phyloP scores from a whole-genome alignment of 2,113 vertebrate species.

The Pseudorhombus dupliciocellatus region DNA sequence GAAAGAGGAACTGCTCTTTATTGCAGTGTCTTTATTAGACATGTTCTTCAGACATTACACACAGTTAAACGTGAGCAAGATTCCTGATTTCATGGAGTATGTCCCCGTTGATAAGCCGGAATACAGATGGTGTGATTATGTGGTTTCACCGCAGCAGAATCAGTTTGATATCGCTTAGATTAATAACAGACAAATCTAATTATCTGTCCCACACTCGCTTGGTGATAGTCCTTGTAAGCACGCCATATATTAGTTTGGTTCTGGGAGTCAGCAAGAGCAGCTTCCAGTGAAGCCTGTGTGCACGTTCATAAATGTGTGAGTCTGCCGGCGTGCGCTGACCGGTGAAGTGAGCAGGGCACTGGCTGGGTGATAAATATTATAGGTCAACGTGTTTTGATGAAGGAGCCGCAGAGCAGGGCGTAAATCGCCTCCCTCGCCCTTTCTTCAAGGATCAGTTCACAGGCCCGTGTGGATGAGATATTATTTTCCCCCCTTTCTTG shows the following conservation, averaged over 20 bases:
- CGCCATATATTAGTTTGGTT: conserved; percentile 26
- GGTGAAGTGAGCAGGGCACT: conserved; percentile 48
- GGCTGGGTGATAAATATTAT: conserved; percentile 73
- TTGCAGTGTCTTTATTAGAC: conserved; percentile 73
- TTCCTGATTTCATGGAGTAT: conserved; percentile 60
- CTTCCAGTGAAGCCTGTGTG: conserved; percentile 1
- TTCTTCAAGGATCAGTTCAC: conserved; percentile 57
- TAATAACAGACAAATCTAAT: conserved; percentile 53
- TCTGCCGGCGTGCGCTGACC: conserved; percentile 32
- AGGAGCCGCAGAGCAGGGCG: conserved; percentile 50
- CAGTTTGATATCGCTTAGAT: conserved; percentile 48
- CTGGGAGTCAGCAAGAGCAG: background rate
- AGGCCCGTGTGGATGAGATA: conserved; percentile 50
- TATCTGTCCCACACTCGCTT: conserved; percentile 13
- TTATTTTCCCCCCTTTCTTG: conserved; percentile 52
- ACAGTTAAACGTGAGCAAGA: conserved; percentile 55
- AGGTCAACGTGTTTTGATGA: conserved; percentile 74
- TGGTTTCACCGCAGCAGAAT: conserved; percentile 20
- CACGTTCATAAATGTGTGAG: conserved; percentile 69
- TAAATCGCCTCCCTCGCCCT: conserved; percentile 47
- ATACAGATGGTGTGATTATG: conserved; percentile 45
- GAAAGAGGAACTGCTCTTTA: conserved; percentile 68
- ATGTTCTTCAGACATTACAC: conserved; percentile 67
- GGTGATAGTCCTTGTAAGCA: conserved; percentile 27
- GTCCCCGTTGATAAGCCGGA: conserved; percentile 47